Base-by-base conservation (phyloP, 2,888 invertebrate genomes). In the Papilio demoleus region DNA sequence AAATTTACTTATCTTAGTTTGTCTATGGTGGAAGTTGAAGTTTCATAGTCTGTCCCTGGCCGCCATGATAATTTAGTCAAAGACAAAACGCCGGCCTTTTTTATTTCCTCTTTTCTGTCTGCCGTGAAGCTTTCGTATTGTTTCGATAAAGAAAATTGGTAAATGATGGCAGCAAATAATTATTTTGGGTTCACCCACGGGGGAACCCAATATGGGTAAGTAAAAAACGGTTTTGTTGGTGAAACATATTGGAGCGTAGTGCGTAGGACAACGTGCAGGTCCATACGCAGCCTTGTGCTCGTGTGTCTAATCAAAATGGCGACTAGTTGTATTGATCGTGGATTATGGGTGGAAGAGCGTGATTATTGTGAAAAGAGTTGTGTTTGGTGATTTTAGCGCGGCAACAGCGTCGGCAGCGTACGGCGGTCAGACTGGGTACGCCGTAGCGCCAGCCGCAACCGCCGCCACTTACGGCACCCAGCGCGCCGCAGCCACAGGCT, bases 101-200 rank as follows among this genome's bases (percentile, higher is more conserved):
- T 73, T 77, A 76, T 78, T 76, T 76, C 72, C 73, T 73, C 75
- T 76, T 91, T 90, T 56, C 31, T 56, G 53, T 56, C 85, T 86
- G 85, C 80, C 82, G 76, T 81, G 86, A 88, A 85, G 89, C 88
- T 87, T 86, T 86, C 86, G 82, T 86, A 86, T 86, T 85, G 83
- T 88, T 88, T 88, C 85, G 81, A 82, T 81, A 86, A 84, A 86
- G 86, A 89, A 85, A 87, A 87, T 87, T 86, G 82, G 88, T 92
- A 84, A 89, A 92, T 88, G 87, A 96, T 97, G 97, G 96, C 97
- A 92, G 95, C 97, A 92, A 97, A 97, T 94, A 98, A 98, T 94
- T 98, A 97, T 94, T 97, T 97, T 92, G 97, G 97, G 87, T 98
- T 98, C 94, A 97, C 97, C 84, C 97, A 97, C 90, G 97, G 97